phyloP scores from a whole-genome alignment of 2,888 invertebrate species.

The Rhamnusium bicolor region DNA sequence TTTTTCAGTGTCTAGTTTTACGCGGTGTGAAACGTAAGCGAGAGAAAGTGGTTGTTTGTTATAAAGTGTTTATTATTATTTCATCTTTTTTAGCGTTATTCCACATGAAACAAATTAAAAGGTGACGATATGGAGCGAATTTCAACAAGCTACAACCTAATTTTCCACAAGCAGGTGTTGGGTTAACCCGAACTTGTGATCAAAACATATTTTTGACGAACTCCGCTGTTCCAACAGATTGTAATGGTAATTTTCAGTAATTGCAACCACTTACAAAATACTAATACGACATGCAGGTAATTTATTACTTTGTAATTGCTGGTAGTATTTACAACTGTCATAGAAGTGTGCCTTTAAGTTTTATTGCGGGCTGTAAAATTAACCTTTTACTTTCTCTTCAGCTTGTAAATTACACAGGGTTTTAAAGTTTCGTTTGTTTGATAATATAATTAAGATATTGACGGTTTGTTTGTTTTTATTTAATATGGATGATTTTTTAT shows the following conservation, averaged over 20 bases:
- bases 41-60: slow-evolving; percentile 61
- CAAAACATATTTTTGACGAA: slow-evolving; percentile 49
- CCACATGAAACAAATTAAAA: slow-evolving; percentile 47
- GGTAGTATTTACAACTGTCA: slow-evolving; percentile 37
- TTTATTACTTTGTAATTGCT: slow-evolving; percentile 47
- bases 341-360: slow-evolving; percentile 50
- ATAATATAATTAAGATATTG: not conserved
- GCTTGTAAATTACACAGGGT: not conserved
- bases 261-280: slow-evolving; percentile 63
- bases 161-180: slow-evolving; percentile 69
- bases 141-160: slow-evolving; percentile 58
- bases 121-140: slow-evolving; percentile 53
- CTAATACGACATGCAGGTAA: slow-evolving; percentile 72
- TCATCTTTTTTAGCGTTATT: slow-evolving; percentile 47
- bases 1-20: slow-evolving; percentile 74
- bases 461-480: not conserved
- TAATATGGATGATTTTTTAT: slow-evolving; percentile 34
- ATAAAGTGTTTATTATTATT: slow-evolving; percentile 51
- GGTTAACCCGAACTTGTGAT: slow-evolving; percentile 59
- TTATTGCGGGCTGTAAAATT: slow-evolving; percentile 54
- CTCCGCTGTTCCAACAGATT: slow-evolving; percentile 59
- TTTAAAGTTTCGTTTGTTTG: not conserved
- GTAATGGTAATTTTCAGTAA: slow-evolving; percentile 70
- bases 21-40: slow-evolving; percentile 69
- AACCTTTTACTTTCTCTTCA: slow-evolving; percentile 38